These are phyloP conservation scores for Aratinga solstitialis DNA, from an alignment of 2,797 vertebrate species.

Conservation along the genomic window DNA sequence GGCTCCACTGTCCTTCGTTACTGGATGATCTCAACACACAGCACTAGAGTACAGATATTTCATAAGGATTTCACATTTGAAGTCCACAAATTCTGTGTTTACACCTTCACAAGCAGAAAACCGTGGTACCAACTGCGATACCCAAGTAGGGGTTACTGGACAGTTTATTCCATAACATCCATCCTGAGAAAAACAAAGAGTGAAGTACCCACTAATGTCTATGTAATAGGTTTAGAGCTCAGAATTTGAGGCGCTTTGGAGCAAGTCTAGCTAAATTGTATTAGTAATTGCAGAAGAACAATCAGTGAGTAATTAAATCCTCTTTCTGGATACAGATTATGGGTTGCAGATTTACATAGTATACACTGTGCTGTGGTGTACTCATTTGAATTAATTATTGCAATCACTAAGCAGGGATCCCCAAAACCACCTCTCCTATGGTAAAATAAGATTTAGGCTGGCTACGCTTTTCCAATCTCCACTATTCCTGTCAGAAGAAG, in stretches of 20 bases:
- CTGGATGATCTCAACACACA: background rate
- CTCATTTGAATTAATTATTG: background rate
- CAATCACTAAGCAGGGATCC: background rate
- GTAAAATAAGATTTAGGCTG: background rate
- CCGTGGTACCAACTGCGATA: background rate
- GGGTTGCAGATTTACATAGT: conserved; percentile 19
- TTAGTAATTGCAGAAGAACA: conserved; percentile 15
- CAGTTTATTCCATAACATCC: background rate
- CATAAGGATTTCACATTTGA: background rate
- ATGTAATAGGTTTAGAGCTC: background rate
- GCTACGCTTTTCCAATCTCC: background rate
- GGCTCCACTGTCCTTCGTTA: background rate
- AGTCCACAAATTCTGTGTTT: conserved; percentile 13
- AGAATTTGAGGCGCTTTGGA: background rate
- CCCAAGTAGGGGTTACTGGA: background rate
- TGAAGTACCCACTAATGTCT: background rate
- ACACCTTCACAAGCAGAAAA: background rate
- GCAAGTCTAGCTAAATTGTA: background rate
- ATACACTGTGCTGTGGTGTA: background rate
- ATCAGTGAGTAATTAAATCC: conserved; percentile 42
- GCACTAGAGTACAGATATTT: background rate
- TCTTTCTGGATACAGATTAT: conserved; percentile 31
- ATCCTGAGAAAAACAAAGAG: conserved; percentile 1
- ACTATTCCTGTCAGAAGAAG: background rate
- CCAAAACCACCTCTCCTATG: background rate